A percentile compares a stretch with the other conserved stretches of the same genome.
Evolutionary conservation across 2,888 invertebrate genomes (phyloP).

Genomic region (Pristionchus mayeri): DNA sequence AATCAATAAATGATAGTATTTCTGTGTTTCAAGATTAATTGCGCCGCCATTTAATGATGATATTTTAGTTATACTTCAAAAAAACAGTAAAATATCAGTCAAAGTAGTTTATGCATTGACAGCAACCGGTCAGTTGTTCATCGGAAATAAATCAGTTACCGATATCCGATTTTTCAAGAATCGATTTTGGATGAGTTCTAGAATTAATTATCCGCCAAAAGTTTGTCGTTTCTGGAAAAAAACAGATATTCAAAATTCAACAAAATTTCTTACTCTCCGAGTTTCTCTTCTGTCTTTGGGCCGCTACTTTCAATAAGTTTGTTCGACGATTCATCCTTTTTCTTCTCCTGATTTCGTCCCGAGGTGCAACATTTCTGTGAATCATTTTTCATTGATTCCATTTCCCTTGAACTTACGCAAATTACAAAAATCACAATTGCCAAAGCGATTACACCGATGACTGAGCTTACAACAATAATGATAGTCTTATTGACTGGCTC

Average conservation of each 20-base stretch:
- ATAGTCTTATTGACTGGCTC: too few species aligned
- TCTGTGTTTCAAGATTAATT: too few species aligned
- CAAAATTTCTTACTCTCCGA: background rate
- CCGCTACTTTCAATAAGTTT: background rate
- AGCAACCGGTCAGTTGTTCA: background rate
- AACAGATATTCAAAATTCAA: background rate
- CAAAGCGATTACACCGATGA: background rate
- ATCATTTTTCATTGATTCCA: too few species aligned
- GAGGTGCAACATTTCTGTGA: background rate
- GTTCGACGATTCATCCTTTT: background rate
- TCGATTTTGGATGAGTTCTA: background rate
- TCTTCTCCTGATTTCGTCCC: background rate
- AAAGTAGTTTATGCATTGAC: background rate
- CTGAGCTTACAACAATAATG: background rate
- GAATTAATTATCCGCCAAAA: background rate
- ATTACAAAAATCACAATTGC: background rate
- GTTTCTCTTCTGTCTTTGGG: background rate
- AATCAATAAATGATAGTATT: too few species aligned
- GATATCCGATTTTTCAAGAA: background rate
- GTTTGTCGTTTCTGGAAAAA: conserved; percentile 4
- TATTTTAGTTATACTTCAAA: too few species aligned
- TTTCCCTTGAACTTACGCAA: background rate
- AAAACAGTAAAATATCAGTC: too few species aligned
- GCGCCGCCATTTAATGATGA: too few species aligned
- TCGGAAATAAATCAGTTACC: background rate